phyloP scores from a whole-genome alignment of 2,113 vertebrate species.

The Salvator merianae region DNA sequence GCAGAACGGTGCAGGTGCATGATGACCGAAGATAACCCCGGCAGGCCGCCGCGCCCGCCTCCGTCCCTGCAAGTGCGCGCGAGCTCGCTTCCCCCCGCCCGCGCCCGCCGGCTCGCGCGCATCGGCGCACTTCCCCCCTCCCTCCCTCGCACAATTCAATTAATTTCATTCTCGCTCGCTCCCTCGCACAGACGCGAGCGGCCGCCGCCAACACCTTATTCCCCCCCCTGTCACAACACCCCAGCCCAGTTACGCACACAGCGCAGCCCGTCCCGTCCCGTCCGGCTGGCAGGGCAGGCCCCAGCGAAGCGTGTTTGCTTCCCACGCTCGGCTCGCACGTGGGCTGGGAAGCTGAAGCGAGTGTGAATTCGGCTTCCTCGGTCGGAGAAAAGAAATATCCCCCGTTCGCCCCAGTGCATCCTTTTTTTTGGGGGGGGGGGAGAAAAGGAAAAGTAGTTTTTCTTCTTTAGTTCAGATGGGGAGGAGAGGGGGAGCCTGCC shows the following conservation, averaged over 20 bases:
- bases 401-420: too few relatives aligned
- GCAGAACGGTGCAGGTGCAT: conserved; percentile 21
- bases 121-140: background rate
- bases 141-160: background rate
- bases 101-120: too few relatives aligned
- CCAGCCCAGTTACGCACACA: background rate
- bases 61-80: background rate
- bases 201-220: background rate
- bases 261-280: too few relatives aligned
- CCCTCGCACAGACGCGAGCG: background rate
- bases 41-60: background rate
- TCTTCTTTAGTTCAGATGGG: too few relatives aligned
- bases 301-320: background rate
- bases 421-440: too few relatives aligned
- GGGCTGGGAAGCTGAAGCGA: background rate
- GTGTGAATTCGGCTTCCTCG: background rate
- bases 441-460: too few relatives aligned
- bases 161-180: background rate
- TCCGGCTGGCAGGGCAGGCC: background rate
- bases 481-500: too few relatives aligned
- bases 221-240: too few relatives aligned
- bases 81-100: background rate
- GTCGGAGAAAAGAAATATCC: too few relatives aligned
- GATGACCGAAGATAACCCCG: conserved; percentile 43
- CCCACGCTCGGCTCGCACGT: too few relatives aligned